phyloP scores from a whole-genome alignment of 2,797 vertebrate species.

The Rhinoraja longicauda region DNA sequence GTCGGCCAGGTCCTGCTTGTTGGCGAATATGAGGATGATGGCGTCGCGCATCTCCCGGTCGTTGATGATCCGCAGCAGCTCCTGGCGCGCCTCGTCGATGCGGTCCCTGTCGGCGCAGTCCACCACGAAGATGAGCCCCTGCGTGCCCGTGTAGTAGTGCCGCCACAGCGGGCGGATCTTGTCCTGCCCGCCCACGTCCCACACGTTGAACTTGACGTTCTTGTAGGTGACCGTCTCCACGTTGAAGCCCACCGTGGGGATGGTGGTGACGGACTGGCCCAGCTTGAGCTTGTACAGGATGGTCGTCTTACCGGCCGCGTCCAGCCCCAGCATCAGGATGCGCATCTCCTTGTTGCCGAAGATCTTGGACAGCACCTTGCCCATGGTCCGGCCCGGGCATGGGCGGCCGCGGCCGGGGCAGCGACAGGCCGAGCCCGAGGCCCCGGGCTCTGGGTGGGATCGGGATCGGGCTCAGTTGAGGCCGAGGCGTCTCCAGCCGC shows the following conservation, averaged over 20 bases:
- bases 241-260: conserved; percentile 97
- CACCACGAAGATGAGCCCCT: conserved; percentile 97
- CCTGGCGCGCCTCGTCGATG: conserved; percentile 95
- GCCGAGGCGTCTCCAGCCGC: no score
- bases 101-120: conserved; percentile 98
- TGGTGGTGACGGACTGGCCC: conserved; percentile 97
- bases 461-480: no score
- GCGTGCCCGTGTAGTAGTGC: conserved; percentile 98
- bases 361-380: conserved; percentile 97
- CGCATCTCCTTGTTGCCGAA: conserved; percentile 99
- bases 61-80: conserved; percentile 98
- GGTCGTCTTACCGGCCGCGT: conserved; percentile 96
- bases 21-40: conserved; percentile 99
- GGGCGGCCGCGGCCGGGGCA: no score
- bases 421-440: no score
- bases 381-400: conserved; percentile 64
- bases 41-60: conserved; percentile 98
- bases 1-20: conserved; percentile 98
- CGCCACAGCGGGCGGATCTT: conserved; percentile 98
- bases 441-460: no score
- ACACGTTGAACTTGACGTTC: conserved; percentile 99
- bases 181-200: conserved; percentile 97
- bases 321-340: conserved; percentile 97
- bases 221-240: conserved; percentile 99
- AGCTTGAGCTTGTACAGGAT: conserved; percentile 99